Percentiles rank a stretch among this genome's conserved stretches.
These are phyloP conservation scores for Lasioglossum zephyrum DNA, from an alignment of 2,888 invertebrate species.

Conservation along the genomic window DNA sequence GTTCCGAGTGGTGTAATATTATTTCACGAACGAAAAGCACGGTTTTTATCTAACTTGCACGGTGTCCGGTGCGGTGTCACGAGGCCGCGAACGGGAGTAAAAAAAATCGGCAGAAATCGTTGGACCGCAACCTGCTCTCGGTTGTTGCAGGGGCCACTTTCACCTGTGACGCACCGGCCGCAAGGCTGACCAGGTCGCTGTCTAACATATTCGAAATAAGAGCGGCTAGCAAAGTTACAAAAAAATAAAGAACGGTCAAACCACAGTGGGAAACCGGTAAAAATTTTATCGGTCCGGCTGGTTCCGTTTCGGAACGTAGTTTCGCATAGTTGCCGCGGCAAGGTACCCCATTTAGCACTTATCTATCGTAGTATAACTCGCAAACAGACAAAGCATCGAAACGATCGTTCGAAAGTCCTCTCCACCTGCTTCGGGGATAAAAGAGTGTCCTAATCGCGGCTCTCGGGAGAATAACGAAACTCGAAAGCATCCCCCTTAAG, in stretches of 20 bases:
- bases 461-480: constrained; percentile 13
- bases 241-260: not conserved
- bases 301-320: not conserved
- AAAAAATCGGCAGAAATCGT: constrained; percentile 44
- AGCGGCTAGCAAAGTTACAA: not conserved
- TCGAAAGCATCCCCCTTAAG: constrained; percentile 16
- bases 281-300: constrained; percentile 23
- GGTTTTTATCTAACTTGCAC: constrained; percentile 10
- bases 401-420: not conserved
- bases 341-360: not conserved
- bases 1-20: not conserved
- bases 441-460: not conserved
- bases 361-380: not conserved
- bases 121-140: constrained; percentile 53
- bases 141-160: constrained; percentile 46
- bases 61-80: not conserved
- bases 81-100: not conserved
- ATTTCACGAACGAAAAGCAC: not conserved
- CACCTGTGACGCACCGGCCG: constrained; percentile 48
- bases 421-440: not conserved
- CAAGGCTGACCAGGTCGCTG: constrained; percentile 50
- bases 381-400: not conserved
- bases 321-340: not conserved
- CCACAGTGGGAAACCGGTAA: constrained; percentile 32
- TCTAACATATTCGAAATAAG: constrained; percentile 42